phyloP scores from a whole-genome alignment of 2,797 vertebrate genomes.

The Astyanax mexicanus region DNA sequence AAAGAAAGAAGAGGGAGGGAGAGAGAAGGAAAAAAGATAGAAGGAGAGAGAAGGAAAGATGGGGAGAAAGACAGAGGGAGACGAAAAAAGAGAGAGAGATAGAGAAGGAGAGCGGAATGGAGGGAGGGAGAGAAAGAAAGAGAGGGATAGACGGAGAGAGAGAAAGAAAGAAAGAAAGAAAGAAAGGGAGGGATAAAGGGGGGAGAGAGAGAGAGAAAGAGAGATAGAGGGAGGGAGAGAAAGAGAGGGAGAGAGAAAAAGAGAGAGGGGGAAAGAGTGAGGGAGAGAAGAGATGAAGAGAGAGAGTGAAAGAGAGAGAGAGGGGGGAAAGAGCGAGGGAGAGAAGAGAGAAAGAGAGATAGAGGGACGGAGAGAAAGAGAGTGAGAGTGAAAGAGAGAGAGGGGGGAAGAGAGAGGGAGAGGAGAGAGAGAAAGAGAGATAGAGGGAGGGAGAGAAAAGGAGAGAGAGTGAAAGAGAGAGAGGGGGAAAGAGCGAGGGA shows the following conservation, averaged over 20 bases:
- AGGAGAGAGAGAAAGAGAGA: neutral
- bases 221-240: conserved; percentile 53
- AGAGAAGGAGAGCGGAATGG: neutral
- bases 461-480: neutral
- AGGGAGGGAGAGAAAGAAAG: conserved; percentile 58
- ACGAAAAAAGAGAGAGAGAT: neutral
- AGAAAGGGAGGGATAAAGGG: conserved; percentile 56
- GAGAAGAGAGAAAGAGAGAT: conserved; percentile 17
- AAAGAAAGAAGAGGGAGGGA: conserved; percentile 45
- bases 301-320: neutral
- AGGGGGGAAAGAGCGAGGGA: conserved; percentile 54
- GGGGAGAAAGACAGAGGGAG: conserved; percentile 34
- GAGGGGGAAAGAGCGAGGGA: too few relatives aligned
- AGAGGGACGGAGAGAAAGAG: too few relatives aligned
- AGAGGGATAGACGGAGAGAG: too few relatives aligned
- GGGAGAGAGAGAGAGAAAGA: neutral
- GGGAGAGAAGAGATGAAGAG: conserved; percentile 57
- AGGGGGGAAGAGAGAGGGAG: conserved; percentile 57
- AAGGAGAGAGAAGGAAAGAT: conserved; percentile 68
- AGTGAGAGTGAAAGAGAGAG: too few relatives aligned
- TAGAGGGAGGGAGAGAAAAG: conserved; percentile 58
- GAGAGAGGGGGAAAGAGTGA: conserved; percentile 2
- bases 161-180: neutral
- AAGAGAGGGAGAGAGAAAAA: conserved; percentile 33
- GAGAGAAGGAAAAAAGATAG: conserved; percentile 58